These are phyloP conservation scores for Phasianus colchicus DNA, from an alignment of 2,113 vertebrate genomes.

Conservation along the genomic window DNA sequence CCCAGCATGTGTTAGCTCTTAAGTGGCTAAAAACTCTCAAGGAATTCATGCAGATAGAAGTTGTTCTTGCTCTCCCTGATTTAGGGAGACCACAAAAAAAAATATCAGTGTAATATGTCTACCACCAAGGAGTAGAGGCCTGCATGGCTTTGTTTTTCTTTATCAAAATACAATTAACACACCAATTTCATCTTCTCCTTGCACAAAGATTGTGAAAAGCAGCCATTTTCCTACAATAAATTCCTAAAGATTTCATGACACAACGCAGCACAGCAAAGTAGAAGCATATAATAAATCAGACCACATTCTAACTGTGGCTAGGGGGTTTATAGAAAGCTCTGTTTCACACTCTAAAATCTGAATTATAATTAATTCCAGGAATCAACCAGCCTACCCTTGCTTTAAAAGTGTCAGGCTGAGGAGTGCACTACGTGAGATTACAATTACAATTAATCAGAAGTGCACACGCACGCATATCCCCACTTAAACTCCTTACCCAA, in stretches of 20 bases:
- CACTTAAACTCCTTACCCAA: constrained; percentile 22
- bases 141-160: not conserved
- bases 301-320: constrained; percentile 60
- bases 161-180: constrained; percentile 31
- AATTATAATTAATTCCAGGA: constrained; percentile 72
- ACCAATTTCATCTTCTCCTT: not conserved
- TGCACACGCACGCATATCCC: not conserved
- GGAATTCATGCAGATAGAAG: not conserved
- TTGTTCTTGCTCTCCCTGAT: not conserved
- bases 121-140: not conserved
- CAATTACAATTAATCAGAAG: constrained; percentile 58
- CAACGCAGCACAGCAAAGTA: constrained; percentile 10
- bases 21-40: not conserved
- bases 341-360: constrained; percentile 56
- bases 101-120: not conserved
- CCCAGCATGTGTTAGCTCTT: not conserved
- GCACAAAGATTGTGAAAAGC: not conserved
- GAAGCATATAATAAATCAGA: constrained; percentile 55
- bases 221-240: constrained; percentile 28
- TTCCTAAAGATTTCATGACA: constrained; percentile 32
- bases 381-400: constrained; percentile 48
- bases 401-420: constrained; percentile 53
- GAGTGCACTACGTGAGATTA: constrained; percentile 55
- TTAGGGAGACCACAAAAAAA: not conserved
- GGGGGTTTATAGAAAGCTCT: constrained; percentile 60